Conservation (phyloP, 2,797 vertebrate genomes). For the Sciaenops ocellatus region DNA sequence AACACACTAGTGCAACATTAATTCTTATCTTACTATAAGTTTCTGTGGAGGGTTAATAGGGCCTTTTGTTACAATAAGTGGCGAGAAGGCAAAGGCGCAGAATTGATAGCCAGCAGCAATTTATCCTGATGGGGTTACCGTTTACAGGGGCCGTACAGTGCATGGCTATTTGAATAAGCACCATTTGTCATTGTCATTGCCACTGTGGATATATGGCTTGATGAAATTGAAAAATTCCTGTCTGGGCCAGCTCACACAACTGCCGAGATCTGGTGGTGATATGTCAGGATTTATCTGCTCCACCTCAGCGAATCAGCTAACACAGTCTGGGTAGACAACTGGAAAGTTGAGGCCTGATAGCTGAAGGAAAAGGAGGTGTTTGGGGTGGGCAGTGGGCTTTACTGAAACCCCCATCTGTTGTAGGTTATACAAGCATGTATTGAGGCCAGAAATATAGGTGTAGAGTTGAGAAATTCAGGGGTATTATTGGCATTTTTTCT, state of each 20-base stretch:
- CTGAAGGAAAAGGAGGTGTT: slow-evolving; percentile 20
- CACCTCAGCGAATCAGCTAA: slow-evolving; percentile 74
- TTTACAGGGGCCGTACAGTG: slow-evolving; percentile 77
- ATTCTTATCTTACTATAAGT: slow-evolving; percentile 33
- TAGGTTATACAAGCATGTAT: slow-evolving; percentile 19
- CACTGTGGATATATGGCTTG: slow-evolving; percentile 70
- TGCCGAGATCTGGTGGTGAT: slow-evolving; percentile 69
- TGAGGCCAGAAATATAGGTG: neutral
- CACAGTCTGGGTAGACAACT: slow-evolving; percentile 65
- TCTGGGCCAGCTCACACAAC: slow-evolving; percentile 58
- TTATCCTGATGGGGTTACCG: slow-evolving; percentile 81
- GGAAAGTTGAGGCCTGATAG: slow-evolving; percentile 66
- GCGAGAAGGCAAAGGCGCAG: slow-evolving; percentile 72
- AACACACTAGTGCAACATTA: slow-evolving; percentile 41
- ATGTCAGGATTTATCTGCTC: slow-evolving; percentile 81
- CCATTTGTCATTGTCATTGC: slow-evolving; percentile 77
- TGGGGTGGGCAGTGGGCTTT: slow-evolving; percentile 1
- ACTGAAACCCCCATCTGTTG: slow-evolving; percentile 19
- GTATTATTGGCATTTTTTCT: slow-evolving; percentile 6
- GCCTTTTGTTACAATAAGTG: slow-evolving; percentile 68
- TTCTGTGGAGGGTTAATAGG: slow-evolving; percentile 54
- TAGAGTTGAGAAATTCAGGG: neutral
- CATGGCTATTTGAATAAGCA: slow-evolving; percentile 79
- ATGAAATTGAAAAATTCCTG: slow-evolving; percentile 81
- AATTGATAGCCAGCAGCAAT: slow-evolving; percentile 84